These are phyloP conservation scores for Diploscapter pachys DNA, from an alignment of 1,140 invertebrate genomes.

Conservation along the genomic window DNA sequence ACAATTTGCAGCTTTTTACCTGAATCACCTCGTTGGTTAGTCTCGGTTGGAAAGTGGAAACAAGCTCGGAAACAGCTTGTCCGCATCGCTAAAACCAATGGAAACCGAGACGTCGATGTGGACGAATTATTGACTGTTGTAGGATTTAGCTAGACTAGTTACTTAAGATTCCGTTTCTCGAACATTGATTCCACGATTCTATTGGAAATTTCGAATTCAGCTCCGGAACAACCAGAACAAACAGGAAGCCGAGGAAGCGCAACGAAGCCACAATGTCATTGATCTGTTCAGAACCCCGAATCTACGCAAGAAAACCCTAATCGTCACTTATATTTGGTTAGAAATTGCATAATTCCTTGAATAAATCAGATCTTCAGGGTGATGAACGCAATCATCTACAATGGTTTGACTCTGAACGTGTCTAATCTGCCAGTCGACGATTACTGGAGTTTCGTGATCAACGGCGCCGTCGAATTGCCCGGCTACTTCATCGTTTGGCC, in stretches of 20 bases:
- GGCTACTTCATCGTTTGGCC: constrained; percentile 83
- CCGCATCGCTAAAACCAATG: constrained; percentile 71
- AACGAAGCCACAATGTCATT: constrained; percentile 65
- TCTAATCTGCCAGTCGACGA: constrained; percentile 76
- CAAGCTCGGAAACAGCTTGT: constrained; percentile 70
- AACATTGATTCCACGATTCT: background rate
- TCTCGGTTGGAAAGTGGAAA: constrained; percentile 68
- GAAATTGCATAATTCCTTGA: constrained; percentile 16
- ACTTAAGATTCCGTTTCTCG: too few species aligned
- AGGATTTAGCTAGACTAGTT: too few species aligned
- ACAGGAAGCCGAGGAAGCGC: constrained; percentile 13
- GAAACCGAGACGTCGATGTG: constrained; percentile 29
- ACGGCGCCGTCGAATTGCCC: constrained; percentile 78
- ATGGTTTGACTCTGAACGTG: constrained; percentile 77
- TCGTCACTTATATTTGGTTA: constrained; percentile 77
- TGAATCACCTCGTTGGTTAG: constrained; percentile 63
- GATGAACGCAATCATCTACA: constrained; percentile 78
- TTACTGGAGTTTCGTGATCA: constrained; percentile 79
- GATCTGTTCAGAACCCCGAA: constrained; percentile 75
- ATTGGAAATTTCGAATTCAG: constrained; percentile 17
- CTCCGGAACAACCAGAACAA: constrained; percentile 26
- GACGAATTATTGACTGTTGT: constrained; percentile 36
- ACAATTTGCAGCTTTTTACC: constrained; percentile 62
- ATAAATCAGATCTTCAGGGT: constrained; percentile 63
- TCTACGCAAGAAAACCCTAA: constrained; percentile 74